phyloP scores from a whole-genome alignment of 2,888 invertebrate genomes.

The Onchidella celtica region DNA sequence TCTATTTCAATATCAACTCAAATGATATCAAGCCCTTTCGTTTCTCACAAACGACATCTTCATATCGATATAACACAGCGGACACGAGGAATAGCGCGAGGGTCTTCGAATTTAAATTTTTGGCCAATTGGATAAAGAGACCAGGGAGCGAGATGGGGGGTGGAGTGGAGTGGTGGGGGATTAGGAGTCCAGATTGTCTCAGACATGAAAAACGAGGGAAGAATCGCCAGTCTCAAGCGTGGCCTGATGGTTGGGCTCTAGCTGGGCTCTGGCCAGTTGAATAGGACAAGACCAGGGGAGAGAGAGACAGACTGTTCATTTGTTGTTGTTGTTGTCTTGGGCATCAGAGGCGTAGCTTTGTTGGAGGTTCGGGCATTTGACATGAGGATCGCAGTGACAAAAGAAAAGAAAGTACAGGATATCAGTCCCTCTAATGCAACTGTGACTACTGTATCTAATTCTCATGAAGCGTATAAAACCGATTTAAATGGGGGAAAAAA shows the following conservation, averaged over 20 bases:
- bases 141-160: neutral
- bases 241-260: neutral
- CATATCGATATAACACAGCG: neutral
- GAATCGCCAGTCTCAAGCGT: constrained; percentile 28
- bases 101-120: neutral
- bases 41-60: neutral
- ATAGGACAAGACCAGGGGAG: constrained; percentile 13
- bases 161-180: neutral
- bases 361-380: too few species aligned
- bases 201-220: constrained; percentile 18
- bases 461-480: too few species aligned
- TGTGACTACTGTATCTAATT: too few species aligned
- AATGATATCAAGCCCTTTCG: neutral
- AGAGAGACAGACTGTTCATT: constrained; percentile 35
- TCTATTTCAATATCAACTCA: neutral
- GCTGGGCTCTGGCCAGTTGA: neutral
- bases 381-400: too few species aligned
- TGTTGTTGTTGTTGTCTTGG: constrained; percentile 24
- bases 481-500: too few species aligned
- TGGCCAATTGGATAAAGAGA: neutral
- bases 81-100: neutral
- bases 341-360: too few species aligned
- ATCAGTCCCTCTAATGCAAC: too few species aligned
- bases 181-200: neutral
- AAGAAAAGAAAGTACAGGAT: too few species aligned